These are phyloP conservation scores for Eueides isabella DNA, from an alignment of 1,140 invertebrate genomes.

Conservation along the genomic window DNA sequence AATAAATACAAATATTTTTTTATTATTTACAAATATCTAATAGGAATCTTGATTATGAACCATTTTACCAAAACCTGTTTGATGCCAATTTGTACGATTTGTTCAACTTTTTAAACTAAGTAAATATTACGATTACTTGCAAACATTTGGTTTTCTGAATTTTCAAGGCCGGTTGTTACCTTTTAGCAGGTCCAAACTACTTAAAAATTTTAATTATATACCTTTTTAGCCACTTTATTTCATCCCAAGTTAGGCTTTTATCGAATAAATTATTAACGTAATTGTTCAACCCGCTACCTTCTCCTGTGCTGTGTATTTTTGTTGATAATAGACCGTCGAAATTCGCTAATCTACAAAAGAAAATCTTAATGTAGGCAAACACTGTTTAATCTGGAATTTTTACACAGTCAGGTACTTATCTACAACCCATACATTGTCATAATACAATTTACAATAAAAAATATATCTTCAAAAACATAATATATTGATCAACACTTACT, in stretches of 20 bases:
- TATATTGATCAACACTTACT: constrained; percentile 77
- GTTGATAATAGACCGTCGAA: constrained; percentile 84
- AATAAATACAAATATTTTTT: constrained; percentile 82
- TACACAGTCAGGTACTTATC: too few species aligned
- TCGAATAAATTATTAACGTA: constrained; percentile 91
- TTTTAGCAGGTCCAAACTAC: not conserved
- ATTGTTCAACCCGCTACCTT: constrained; percentile 88
- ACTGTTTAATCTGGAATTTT: too few species aligned
- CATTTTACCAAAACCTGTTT: too few species aligned
- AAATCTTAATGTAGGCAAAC: not conserved
- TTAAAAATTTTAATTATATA: constrained; percentile 51
- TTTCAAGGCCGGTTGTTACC: constrained; percentile 85
- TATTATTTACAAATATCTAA: too few species aligned
- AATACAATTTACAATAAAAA: not conserved
- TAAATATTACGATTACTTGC: too few species aligned
- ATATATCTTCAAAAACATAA: not conserved
- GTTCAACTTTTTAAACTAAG: too few species aligned
- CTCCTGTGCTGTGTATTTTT: constrained; percentile 82
- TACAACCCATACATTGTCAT: not conserved
- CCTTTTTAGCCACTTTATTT: constrained; percentile 92
- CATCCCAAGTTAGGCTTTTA: constrained; percentile 90
- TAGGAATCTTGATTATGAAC: too few species aligned
- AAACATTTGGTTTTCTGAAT: too few species aligned
- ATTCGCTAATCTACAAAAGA: constrained; percentile 85
- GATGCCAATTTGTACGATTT: too few species aligned